Percentiles rank a stretch among this genome's conserved stretches.
Conservation (phyloP, 2,888 invertebrate species). For the Plemyria rubiginata region DNA sequence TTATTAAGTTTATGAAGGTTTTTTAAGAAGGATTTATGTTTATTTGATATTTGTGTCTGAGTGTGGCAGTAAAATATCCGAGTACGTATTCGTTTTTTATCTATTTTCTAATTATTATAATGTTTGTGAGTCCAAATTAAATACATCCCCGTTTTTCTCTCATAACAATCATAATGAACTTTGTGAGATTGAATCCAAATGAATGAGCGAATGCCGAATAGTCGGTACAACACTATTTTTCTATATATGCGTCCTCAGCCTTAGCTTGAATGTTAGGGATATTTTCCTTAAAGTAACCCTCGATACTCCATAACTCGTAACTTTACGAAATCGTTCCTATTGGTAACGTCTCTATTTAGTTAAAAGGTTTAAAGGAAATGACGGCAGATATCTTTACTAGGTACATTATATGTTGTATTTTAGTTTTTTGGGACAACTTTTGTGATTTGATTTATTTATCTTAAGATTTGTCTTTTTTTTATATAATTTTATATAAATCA, state of each 20-base stretch:
- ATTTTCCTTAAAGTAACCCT: constrained; percentile 59
- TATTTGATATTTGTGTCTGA: too few relatives aligned
- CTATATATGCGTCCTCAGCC: constrained; percentile 58
- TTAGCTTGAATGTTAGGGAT: constrained; percentile 57
- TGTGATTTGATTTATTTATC: background rate
- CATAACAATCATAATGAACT: too few relatives aligned
- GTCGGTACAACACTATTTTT: constrained; percentile 47
- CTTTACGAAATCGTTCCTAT: constrained; percentile 49
- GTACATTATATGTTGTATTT: background rate
- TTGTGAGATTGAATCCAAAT: background rate
- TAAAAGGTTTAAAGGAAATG: constrained; percentile 33
- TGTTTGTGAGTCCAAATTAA: too few relatives aligned
- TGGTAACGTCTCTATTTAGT: constrained; percentile 47
- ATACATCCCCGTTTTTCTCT: too few relatives aligned
- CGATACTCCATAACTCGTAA: constrained; percentile 48
- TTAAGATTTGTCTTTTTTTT: background rate
- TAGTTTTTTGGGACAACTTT: constrained; percentile 11
- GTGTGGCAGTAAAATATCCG: too few relatives aligned
- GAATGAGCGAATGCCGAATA: constrained; percentile 8
- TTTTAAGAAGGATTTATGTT: too few relatives aligned
- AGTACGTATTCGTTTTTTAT: too few relatives aligned
- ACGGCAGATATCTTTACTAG: background rate
- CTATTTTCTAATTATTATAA: too few relatives aligned
- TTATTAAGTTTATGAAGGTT: too few relatives aligned
- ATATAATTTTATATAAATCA: too few relatives aligned